Conservation (phyloP, 1,140 invertebrate genomes). For the Scaptomyza montana region DNA sequence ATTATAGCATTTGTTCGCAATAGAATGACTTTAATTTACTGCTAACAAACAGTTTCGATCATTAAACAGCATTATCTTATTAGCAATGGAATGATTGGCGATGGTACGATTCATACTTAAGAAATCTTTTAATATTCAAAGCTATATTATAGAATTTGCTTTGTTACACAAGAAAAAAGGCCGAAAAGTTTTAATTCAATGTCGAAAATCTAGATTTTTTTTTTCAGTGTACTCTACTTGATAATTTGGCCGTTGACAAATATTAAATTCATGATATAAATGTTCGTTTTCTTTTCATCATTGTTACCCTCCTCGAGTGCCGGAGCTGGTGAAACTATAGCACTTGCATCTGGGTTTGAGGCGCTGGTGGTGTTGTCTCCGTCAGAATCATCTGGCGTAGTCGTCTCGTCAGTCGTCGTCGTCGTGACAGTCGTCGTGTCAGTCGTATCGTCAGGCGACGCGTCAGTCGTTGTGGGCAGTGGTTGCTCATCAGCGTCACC, state of each 20-base stretch:
- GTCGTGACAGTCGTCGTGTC: too few relatives aligned
- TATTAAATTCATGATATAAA: conserved; percentile 67
- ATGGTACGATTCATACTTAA: too few relatives aligned
- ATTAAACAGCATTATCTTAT: background rate
- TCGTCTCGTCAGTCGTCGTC: too few relatives aligned
- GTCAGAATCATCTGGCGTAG: background rate
- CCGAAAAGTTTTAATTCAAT: too few relatives aligned
- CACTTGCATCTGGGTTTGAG: background rate
- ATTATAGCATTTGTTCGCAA: conserved; percentile 43
- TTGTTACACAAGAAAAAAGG: too few relatives aligned
- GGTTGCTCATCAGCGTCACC: conserved; percentile 27
- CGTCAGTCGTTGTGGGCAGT: background rate
- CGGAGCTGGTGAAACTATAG: conserved; percentile 7
- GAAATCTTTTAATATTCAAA: too few relatives aligned
- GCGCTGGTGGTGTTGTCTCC: conserved; percentile 1
- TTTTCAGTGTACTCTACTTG: conserved; percentile 9
- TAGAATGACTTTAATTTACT: conserved; percentile 18
- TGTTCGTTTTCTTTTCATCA: conserved; percentile 42
- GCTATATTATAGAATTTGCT: too few relatives aligned
- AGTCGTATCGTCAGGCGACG: too few relatives aligned
- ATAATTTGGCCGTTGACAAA: conserved; percentile 58
- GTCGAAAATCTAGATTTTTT: too few relatives aligned
- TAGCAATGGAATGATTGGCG: background rate
- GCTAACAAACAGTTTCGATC: background rate
- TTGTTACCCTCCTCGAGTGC: conserved; percentile 36